A percentile compares a stretch with the other conserved stretches of the same genome.
These are phyloP conservation scores for Pungitius pungitius DNA, from an alignment of 2,113 vertebrate genomes.

Conservation along the genomic window DNA sequence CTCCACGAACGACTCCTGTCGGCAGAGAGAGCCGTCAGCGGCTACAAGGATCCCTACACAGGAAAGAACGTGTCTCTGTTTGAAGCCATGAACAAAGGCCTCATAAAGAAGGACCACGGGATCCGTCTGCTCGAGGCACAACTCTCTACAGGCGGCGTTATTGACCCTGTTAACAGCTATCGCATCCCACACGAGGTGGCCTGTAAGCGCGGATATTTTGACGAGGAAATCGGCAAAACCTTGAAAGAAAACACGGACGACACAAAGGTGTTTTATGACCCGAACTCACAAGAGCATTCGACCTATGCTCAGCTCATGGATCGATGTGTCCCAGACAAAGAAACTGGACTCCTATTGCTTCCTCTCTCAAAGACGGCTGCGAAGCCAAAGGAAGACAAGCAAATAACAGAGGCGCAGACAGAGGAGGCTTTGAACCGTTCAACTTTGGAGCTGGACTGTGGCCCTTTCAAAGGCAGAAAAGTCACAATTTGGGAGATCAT, in stretches of 20 bases:
- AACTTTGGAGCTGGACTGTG: constrained; percentile 84
- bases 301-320: constrained; percentile 87
- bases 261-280: constrained; percentile 85
- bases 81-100: constrained; percentile 92
- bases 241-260: constrained; percentile 77
- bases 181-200: constrained; percentile 88
- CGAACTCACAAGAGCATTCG: constrained; percentile 81
- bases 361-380: constrained; percentile 85
- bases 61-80: constrained; percentile 89
- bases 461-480: constrained; percentile 86
- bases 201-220: constrained; percentile 87
- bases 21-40: constrained; percentile 90
- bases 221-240: constrained; percentile 79
- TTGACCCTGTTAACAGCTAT: constrained; percentile 92
- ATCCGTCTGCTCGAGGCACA: constrained; percentile 90
- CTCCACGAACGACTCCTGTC: constrained; percentile 92
- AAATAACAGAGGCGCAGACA: constrained; percentile 85
- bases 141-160: constrained; percentile 89
- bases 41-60: constrained; percentile 92
- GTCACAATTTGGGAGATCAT: constrained; percentile 95
- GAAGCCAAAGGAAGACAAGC: constrained; percentile 81
- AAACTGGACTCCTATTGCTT: constrained; percentile 86
- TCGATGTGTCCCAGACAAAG: constrained; percentile 84
- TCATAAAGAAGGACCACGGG: constrained; percentile 87
- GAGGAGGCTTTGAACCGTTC: constrained; percentile 86